Evolutionary conservation across 2,797 vertebrate genomes (phyloP).

Genomic region (Petrocephalus schoutedeni): DNA sequence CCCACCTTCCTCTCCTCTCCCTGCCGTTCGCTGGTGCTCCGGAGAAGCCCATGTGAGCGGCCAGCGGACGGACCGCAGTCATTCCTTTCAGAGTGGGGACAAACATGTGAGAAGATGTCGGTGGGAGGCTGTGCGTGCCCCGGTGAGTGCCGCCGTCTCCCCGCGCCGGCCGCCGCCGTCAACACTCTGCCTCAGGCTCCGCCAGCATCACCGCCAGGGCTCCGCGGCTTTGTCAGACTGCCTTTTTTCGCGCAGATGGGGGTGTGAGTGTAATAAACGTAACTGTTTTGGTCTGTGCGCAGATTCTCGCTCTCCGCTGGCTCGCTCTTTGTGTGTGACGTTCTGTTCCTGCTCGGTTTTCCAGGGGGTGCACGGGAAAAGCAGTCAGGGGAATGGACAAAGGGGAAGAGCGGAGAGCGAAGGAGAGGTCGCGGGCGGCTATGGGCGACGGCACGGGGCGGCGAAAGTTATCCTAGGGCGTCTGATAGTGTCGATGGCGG

Average conservation of each 20-base stretch:
- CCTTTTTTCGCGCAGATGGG: background rate
- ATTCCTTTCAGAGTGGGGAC: conserved; percentile 70
- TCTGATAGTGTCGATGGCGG: conserved; percentile 31
- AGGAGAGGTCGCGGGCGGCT: background rate
- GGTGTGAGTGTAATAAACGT: background rate
- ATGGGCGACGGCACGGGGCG: background rate
- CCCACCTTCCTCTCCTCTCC: background rate
- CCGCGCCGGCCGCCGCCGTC: background rate
- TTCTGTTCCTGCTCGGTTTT: background rate
- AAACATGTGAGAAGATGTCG: conserved; percentile 96
- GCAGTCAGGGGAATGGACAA: background rate
- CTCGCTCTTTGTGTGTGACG: background rate
- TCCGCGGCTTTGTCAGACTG: background rate
- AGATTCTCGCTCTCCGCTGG: background rate
- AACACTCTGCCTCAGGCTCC: background rate
- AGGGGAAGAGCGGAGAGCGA: background rate
- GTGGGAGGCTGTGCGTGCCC: conserved; percentile 91
- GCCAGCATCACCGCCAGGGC: background rate
- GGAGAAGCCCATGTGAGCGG: conserved; percentile 71
- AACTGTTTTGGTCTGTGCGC: conserved; percentile 1
- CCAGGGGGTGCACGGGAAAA: background rate
- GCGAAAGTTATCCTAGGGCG: conserved; percentile 34
- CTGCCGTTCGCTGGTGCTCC: conserved; percentile 56
- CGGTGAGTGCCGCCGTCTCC: conserved; percentile 68
- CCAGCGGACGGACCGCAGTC: conserved; percentile 61